Evolutionary conservation across 2,797 vertebrate genomes (phyloP).

Genomic region (Odontamblyopus rebecca): DNA sequence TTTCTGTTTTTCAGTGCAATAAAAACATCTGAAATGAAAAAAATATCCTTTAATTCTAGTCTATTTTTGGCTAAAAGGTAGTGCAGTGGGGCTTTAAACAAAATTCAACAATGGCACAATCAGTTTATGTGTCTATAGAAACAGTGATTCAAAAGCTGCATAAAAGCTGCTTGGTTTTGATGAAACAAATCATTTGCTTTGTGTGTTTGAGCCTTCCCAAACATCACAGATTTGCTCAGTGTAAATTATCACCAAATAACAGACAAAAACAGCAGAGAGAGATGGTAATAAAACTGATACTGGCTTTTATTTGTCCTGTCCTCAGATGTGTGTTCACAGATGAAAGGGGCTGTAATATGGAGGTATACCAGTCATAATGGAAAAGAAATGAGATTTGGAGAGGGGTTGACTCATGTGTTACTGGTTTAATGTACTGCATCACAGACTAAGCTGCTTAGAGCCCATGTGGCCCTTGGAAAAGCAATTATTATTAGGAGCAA

Average conservation of each 20-base stretch:
- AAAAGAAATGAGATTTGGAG: constrained; percentile 35
- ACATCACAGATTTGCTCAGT: background rate
- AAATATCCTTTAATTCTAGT: too few relatives aligned
- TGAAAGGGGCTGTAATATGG: constrained; percentile 13
- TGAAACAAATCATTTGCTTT: constrained; percentile 14
- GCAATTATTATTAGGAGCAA: constrained; percentile 17
- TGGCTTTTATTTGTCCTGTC: constrained; percentile 10
- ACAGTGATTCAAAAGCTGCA: background rate
- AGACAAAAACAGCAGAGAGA: background rate
- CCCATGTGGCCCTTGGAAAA: constrained; percentile 4
- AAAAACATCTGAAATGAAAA: too few relatives aligned
- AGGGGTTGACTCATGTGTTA: constrained; percentile 40
- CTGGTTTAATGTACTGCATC: constrained; percentile 34
- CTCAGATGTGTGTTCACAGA: constrained; percentile 28
- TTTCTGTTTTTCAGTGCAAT: too few relatives aligned
- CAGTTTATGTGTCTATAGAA: background rate
- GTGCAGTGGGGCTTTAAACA: background rate
- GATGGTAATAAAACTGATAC: constrained; percentile 5
- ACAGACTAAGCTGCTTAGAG: constrained; percentile 44
- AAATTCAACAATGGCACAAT: background rate
- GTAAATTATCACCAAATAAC: constrained; percentile 1
- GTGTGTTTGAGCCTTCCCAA: background rate
- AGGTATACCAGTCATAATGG: constrained; percentile 22
- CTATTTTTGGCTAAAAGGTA: too few relatives aligned
- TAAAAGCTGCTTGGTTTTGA: background rate